Evolutionary conservation across 2,113 vertebrate genomes (phyloP).

Genomic region (Ameiurus melas): DNA sequence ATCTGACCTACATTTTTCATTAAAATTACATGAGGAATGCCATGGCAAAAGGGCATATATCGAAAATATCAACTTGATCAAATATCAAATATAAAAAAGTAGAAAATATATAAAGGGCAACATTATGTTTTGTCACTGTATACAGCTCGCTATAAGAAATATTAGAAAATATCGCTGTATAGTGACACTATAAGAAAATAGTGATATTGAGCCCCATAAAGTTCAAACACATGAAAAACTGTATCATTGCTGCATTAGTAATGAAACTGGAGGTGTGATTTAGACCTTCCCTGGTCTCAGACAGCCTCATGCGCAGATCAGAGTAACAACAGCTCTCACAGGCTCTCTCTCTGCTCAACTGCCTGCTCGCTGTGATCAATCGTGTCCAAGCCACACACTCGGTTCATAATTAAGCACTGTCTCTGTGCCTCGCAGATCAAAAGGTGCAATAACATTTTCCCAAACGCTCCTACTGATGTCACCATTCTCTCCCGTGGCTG

Average conservation of each 20-base stretch:
- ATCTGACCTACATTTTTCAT: background rate
- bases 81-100: background rate
- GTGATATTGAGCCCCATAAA: background rate
- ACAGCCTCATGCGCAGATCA: background rate
- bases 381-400: conserved; percentile 55
- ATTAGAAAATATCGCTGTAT: background rate
- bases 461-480: conserved; percentile 63
- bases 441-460: conserved; percentile 51
- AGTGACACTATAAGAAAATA: too few relatives aligned
- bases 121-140: background rate
- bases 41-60: background rate
- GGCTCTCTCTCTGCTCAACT: conserved; percentile 12
- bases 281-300: conserved; percentile 34
- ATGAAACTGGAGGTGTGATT: conserved; percentile 15
- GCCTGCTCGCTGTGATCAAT: conserved; percentile 50
- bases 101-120: background rate
- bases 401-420: conserved; percentile 56
- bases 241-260: background rate
- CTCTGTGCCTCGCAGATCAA: conserved; percentile 58
- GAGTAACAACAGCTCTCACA: conserved; percentile 15
- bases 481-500: conserved; percentile 50
- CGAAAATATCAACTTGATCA: background rate
- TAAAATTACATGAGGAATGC: background rate
- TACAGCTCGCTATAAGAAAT: background rate
- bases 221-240: background rate